These are phyloP conservation scores for Microctonus brassicae DNA, from an alignment of 2,888 invertebrate species.

Conservation along the genomic window DNA sequence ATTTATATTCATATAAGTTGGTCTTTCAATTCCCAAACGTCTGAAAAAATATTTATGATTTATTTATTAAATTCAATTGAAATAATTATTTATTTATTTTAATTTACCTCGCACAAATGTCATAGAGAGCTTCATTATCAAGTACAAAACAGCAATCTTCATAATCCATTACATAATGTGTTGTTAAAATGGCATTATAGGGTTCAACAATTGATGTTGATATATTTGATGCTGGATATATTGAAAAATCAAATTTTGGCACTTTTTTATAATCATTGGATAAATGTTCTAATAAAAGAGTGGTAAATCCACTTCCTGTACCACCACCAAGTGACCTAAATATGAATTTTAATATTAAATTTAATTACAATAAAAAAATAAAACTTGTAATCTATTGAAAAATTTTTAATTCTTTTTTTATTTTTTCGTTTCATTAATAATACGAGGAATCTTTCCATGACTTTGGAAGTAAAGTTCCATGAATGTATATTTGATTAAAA, in stretches of 20 bases:
- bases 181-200: slow-evolving; percentile 80
- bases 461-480: too few relatives aligned
- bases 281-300: slow-evolving; percentile 77
- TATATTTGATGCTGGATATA: slow-evolving; percentile 89
- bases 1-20: slow-evolving; percentile 90
- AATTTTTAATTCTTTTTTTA: too few relatives aligned
- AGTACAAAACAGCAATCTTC: slow-evolving; percentile 81
- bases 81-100: background rate
- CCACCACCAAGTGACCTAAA: slow-evolving; percentile 80
- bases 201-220: slow-evolving; percentile 84
- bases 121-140: slow-evolving; percentile 83
- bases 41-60: slow-evolving; percentile 53
- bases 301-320: slow-evolving; percentile 83
- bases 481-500: too few relatives aligned
- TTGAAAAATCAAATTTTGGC: slow-evolving; percentile 77
- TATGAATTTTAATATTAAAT: background rate
- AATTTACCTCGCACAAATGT: slow-evolving; percentile 75
- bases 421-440: background rate
- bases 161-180: slow-evolving; percentile 78
- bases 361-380: slow-evolving; percentile 53
- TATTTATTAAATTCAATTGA: background rate
- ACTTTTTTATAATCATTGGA: slow-evolving; percentile 76
- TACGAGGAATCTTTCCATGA: background rate
- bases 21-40: slow-evolving; percentile 80
- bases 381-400: too few relatives aligned